Base-by-base conservation (phyloP, 1,140 invertebrate species). In the Arion vulgaris region DNA sequence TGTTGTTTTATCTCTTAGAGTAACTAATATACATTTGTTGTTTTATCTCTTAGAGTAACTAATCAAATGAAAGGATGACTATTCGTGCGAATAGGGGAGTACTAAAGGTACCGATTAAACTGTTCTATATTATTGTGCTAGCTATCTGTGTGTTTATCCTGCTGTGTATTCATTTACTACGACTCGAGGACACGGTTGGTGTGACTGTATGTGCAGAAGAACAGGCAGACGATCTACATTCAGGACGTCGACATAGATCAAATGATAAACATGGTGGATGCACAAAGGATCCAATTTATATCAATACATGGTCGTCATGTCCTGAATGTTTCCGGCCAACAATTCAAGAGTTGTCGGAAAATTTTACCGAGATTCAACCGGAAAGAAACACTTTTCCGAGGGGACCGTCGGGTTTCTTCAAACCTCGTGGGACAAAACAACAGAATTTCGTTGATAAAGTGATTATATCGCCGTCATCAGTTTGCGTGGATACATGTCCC, bases 321-420 rank as follows among this genome's bases (percentile, higher is more conserved):
- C 73, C 73, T n/a, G 23, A 51, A 19, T 75, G 73, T n/a, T 75
- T 49, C 73, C 7, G 73, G 28, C 26, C 73, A 34, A 75, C 73
- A 28, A 45, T 75, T 32, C 9, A 53, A 23, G 28, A 5, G 1
- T n/a, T 75, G n/a, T 49, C 73, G 1, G 53, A 51, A 17, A 34
- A 75, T 23, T 49, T 75, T 23, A n/a, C 28, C 5, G 28, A 49
- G 19, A 7, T 75, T 4, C 9, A 26, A 17, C 26, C 28, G 13
- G 28, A 15, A 1, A 32, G 11, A 5, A 11, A 9, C 13, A 19
- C 32, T 0, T 75, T 53, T 34, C 73, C 73, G 1, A 75, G 73
- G 23, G 73, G 23, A 15, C 41, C 73, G 2, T 45, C 73, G 28
- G 1, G 11, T 4, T 75, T 28, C 41, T 75, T 75, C 34, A 39